Base-by-base conservation (phyloP, 1,140 invertebrate genomes). In the Aphelenchoides fujianensis region DNA sequence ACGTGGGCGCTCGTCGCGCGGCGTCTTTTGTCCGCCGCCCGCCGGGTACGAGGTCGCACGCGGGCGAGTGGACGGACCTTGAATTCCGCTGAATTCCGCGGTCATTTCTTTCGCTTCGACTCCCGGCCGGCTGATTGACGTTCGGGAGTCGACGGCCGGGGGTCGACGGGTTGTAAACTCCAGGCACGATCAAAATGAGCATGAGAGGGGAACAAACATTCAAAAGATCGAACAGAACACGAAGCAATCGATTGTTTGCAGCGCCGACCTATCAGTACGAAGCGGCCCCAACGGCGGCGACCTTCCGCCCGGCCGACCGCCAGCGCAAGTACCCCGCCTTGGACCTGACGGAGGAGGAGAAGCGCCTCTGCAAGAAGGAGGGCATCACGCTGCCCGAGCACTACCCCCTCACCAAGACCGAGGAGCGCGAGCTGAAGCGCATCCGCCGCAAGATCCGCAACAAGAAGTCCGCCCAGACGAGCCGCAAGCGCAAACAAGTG, bases 371-470 rank as follows among this genome's bases (percentile, higher is more conserved):
- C 69, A 83, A 84, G 68, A 83, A 83, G 55, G 95, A 98, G 87
- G 94, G 94, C 12, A 97, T 97, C 87, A 91, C 92, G 1, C 92
- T 98, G 71, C 95, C 95, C 1, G 92, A 91, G 28, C 91, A 92
- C 85, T 88, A 97, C 69, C 95, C 95, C 23, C 89, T 98, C 3
- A 94, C 94, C 37, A 98, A 98, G 87, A 90, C 92, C 23, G 95
- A 98, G 87, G 95, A 98, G 85, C 94, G 96, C 84, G 95, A 94
- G 34, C 87, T 98, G 66, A 98, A 98, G 86, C 96, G 97, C 87
- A 95, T 98, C 68, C 88, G 95, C 80, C 90, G 95, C 84, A 98
- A 98, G 91, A 98, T 98, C 71, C 97, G 98, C 87, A 98, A 98
- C 86, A 98, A 98, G 78, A 73, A 77, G 53, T 79, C 75, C 30